Base-by-base conservation (phyloP, 2,113 vertebrate species). In the Electrona antarctica region DNA sequence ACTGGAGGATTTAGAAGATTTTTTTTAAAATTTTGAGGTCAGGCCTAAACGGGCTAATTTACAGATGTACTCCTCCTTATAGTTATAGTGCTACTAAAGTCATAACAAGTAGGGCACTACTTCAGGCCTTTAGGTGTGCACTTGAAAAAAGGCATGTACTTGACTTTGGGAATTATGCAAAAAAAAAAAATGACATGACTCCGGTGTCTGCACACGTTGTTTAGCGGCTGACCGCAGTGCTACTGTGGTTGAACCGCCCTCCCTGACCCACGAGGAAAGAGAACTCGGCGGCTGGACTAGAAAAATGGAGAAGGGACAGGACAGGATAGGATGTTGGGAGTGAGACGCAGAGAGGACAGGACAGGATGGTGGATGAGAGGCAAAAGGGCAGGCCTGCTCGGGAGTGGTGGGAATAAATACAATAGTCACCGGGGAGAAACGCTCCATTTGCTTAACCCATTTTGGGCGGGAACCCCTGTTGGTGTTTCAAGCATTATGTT, bases 381-480 rank as follows among this genome's bases (percentile, higher is more conserved):
- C 50, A 71, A 91, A 90, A 90, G 88, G 88, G 79, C 87, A 90
- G 76, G 60, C 63, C 46, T 82, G 67, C 74, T 75, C 80, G 33
- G 33, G 33, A 65, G 82, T 64, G 77, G 52, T 56, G 78, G 80
- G 78, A 83, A 85, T 88, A 85, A 87, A 87, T 81, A 88, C 85
- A 75, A 74, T 73, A 61, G 7, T 66, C 84, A 74, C 88, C 84
- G 61, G 52, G 75, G 88, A 86, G 85, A 84, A 77, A 84, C 60
- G 81, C 61, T 81, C 85, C 71, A 78, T 88, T 91, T 87, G 85
- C 90, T 90, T 89, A n/a, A n/a, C n/a, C n/a, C n/a, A n/a, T n/a
- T n/a, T n/a, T n/a, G n/a, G n/a, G n/a, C n/a, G n/a, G n/a, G n/a
- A n/a, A n/a, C n/a, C n/a, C n/a, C n/a, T n/a, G n/a, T n/a, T n/a